Base-by-base conservation (phyloP, 2,888 invertebrate genomes). In the Branchinecta sandiegonensis region DNA sequence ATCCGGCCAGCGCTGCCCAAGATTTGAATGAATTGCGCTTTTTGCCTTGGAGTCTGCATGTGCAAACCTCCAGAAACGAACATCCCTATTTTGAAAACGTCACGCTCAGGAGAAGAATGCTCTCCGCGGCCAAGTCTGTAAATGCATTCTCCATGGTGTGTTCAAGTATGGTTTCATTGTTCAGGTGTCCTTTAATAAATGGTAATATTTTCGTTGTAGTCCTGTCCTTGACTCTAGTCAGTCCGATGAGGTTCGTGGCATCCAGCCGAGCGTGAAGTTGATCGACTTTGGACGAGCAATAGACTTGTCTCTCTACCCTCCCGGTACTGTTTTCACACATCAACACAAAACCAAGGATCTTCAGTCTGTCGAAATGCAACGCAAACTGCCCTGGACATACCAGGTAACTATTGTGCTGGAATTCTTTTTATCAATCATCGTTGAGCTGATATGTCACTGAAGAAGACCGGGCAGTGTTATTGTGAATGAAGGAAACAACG, bases 201-300 rank as follows among this genome's bases (percentile, higher is more conserved):
- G 67, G 48, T 47, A 48, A 46, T 68, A 77, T 37, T 47, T 13
- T 66, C 50, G 8, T 48, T 65, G 17, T 66, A 47, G 68, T 71
- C 14, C 76, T 85, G 85, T 74, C 83, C 87, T 47, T 82, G 80
- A 48, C 80, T 83, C 70, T 85, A 86, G 78, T 81, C 82, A 81
- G 77, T 81, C 71, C 37, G 37, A 37, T 37, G 37, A 37, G 37
- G 80, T 37, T 37, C 37, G 37, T 37, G 37, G 37, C 37, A 4
- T 37, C 37, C 37, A 83, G 69, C 84, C 87, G 63, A 85, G 85
- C 47, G 79, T 94, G 73, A 89, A 90, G 76, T 80, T 96, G 68
- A 95, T 95, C 74, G 96, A 96, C 79, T 91, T 92, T 79, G 96
- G 96, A 48, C 88, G 91, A 75, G 87, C 91, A 73, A 94, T 96